Conservation (phyloP, 2,888 invertebrate genomes). For the Cynaeus angustus region DNA sequence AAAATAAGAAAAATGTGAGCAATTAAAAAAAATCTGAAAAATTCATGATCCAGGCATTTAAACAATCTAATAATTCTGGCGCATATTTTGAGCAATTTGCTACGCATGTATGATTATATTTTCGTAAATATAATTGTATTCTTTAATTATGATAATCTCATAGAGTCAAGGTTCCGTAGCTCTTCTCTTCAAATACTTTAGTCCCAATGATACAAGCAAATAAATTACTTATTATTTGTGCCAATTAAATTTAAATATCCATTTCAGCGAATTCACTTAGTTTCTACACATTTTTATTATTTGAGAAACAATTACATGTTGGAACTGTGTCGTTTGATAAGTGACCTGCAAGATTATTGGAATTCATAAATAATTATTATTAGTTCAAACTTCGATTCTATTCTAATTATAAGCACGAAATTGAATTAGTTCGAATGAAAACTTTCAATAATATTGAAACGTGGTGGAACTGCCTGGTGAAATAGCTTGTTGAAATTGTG, state of each 20-base stretch:
- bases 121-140: no score
- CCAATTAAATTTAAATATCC: neutral
- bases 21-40: no score
- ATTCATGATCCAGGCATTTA: no score
- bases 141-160: no score
- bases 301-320: neutral
- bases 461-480: neutral
- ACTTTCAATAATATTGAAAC: conserved; percentile 11
- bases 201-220: no score
- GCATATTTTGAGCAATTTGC: no score
- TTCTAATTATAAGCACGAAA: conserved; percentile 13
- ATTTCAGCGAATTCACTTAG: neutral
- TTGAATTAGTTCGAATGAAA: conserved; percentile 7
- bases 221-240: no score
- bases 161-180: no score
- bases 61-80: no score
- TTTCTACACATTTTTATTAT: neutral
- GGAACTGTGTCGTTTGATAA: conserved; percentile 1
- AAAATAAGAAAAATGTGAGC: no score
- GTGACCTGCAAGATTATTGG: conserved; percentile 3
- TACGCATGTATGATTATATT: no score
- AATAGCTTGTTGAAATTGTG: neutral
- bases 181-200: no score
- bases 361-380: conserved; percentile 12
- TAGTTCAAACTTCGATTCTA: conserved; percentile 11